Conservation (phyloP, 1,140 invertebrate species). For the Nomia melanderi region DNA sequence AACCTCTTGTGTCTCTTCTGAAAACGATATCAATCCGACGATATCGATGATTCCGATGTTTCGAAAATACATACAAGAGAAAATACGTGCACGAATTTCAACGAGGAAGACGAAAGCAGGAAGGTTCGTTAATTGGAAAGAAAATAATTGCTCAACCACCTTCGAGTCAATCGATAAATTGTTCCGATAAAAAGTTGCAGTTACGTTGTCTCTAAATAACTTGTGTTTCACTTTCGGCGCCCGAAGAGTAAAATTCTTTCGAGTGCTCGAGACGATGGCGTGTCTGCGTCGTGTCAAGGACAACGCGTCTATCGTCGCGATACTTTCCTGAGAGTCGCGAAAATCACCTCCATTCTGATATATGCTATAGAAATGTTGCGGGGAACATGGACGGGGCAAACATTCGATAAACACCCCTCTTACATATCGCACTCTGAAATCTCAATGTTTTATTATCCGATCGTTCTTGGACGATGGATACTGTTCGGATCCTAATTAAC, state of each 20-base stretch:
- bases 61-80: too few species aligned
- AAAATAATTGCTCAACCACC: neutral
- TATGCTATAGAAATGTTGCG: neutral
- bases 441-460: neutral
- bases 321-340: constrained; percentile 60
- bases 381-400: neutral
- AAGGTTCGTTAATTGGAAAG: too few species aligned
- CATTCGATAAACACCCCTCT: neutral
- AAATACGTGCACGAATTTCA: too few species aligned
- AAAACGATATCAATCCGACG: too few species aligned
- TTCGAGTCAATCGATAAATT: constrained; percentile 1
- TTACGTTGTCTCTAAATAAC: constrained; percentile 51
- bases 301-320: constrained; percentile 74
- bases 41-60: too few species aligned
- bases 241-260: constrained; percentile 63
- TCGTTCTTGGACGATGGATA: too few species aligned
- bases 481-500: too few species aligned
- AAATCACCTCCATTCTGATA: constrained; percentile 47
- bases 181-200: constrained; percentile 41
- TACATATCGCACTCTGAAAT: neutral
- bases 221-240: constrained; percentile 73
- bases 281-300: constrained; percentile 72
- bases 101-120: too few species aligned
- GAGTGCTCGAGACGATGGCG: constrained; percentile 39
- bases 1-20: too few species aligned